Conservation (phyloP, 2,113 vertebrate species). For the Sarotherodon lohbergeri region DNA sequence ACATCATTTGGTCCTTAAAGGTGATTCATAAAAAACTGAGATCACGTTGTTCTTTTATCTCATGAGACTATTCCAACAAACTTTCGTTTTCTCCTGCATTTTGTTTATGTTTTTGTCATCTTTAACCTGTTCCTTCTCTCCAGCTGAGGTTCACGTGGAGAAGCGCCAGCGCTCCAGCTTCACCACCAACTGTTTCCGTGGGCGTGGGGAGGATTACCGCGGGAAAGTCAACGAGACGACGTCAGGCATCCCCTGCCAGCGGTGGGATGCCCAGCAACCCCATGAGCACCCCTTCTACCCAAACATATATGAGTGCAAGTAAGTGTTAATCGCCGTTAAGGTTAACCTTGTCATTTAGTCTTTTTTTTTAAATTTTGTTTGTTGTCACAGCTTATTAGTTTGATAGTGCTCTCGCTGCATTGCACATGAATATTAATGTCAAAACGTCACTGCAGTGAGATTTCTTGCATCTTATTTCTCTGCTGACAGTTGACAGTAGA, state of each 20-base stretch:
- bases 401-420: not conserved
- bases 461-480: not conserved
- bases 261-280: constrained; percentile 85
- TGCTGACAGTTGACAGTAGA: constrained; percentile 18
- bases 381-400: not conserved
- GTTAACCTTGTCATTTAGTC: not conserved
- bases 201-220: constrained; percentile 87
- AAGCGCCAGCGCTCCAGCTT: constrained; percentile 68
- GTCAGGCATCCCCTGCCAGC: constrained; percentile 87
- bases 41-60: not conserved
- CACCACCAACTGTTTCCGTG: constrained; percentile 81
- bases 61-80: not conserved
- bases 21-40: not conserved
- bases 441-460: not conserved
- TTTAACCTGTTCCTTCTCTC: not conserved
- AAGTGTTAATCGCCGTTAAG: constrained; percentile 10
- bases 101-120: not conserved
- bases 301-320: constrained; percentile 94
- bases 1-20: not conserved
- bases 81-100: not conserved
- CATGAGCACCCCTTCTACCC: constrained; percentile 86
- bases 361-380: not conserved
- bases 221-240: constrained; percentile 83
- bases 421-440: constrained; percentile 33
- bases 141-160: constrained; percentile 64